Base-by-base conservation (phyloP, 2,888 invertebrate genomes). In the Camptogramma bilineatum region DNA sequence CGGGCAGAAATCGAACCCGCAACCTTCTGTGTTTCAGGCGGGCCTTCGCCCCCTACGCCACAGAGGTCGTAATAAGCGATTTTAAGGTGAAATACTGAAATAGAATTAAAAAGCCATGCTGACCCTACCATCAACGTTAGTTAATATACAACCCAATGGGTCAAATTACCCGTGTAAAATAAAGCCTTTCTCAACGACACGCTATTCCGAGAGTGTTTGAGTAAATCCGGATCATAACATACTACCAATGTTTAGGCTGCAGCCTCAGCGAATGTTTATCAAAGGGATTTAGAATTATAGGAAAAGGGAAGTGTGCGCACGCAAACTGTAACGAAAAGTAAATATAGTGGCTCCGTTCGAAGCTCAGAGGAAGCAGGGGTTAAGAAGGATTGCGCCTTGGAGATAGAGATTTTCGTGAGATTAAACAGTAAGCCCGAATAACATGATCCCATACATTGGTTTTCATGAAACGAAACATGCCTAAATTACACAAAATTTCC, bases 201-300 rank as follows among this genome's bases (percentile, higher is more conserved):
- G 0, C 34, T 34, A 10, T 34, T 34, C 2, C 34, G 9, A 34
- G 44, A 58, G 24, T 28, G 24, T 28, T 39, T 50, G 48, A 50
- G 24, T 51, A 51, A 24, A 51, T 18, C 51, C 24, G 51, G 39
- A 42, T 51, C 13, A 51, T 28, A 50, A 42, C 48, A 56, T 39
- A 34, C 24, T 42, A 51, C 28, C 51, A 51, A 42, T 51, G 57
- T 39, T 39, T 39, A 56, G 13, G 34, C 34, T 39, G 34, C 34
- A 39, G 34, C 52, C 19, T 42, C 31, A n/a, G 42, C 51, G 28
- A 21, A 53, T 39, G 21, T 42, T 39, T 39, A 52, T 39, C 52
- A 1, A 39, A 39, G 13, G 34, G 34, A 39, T 39, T 39, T 39
- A 34, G 34, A 34, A 39, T 39, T 39, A 39, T 39, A 13, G 34